Base-by-base conservation (phyloP, 2,888 invertebrate species). In the Dynastes grantii region DNA sequence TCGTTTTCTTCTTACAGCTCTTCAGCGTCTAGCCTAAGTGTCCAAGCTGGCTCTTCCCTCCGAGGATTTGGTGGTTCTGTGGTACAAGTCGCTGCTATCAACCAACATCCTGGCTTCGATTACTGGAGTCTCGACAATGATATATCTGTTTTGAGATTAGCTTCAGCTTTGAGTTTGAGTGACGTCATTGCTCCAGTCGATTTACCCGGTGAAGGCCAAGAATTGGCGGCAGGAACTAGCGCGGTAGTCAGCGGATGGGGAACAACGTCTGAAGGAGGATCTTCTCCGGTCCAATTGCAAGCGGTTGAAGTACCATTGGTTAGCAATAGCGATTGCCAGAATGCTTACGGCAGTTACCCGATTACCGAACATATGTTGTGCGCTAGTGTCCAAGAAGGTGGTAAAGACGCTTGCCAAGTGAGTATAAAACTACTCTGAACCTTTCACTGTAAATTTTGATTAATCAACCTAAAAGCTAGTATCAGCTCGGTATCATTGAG, bases 321-420 rank as follows among this genome's bases (percentile, higher is more conserved):
- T 2, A 79, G 79, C 40, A 71, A 79, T 29, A 80, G 77, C 22
- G 76, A 80, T 64, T 85, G 85, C 55, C 49, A 29, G 8, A 13
- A 2, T 58, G 79, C 76, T 32, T 79, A 81, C 37, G n/a, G 11
- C 16, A 16, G 8, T 2, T 2, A 45, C 45, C 0, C 11, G 1
- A 5, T 67, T 13, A 27, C 22, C 16, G 49, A 67, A 8, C 45
- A 92, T 0, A 92, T 92, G 40, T 83, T 94, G 1, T 94, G 94
- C 84, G 94, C 94, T 0, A 94, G 94, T 0, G 91, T 85, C 84
- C 87, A 90, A 80, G 83, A 85, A 68, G 93, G 93, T 0, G 92
- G 92, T 53, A 92, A 91, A 84, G 94, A 94, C 84, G 92, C 94
- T 67, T 94, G 94, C 83, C 92, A 92, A 82, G 87, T 76, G 71